These are phyloP conservation scores for Thymelicus acteon DNA, from an alignment of 2,888 invertebrate genomes.

Conservation along the genomic window DNA sequence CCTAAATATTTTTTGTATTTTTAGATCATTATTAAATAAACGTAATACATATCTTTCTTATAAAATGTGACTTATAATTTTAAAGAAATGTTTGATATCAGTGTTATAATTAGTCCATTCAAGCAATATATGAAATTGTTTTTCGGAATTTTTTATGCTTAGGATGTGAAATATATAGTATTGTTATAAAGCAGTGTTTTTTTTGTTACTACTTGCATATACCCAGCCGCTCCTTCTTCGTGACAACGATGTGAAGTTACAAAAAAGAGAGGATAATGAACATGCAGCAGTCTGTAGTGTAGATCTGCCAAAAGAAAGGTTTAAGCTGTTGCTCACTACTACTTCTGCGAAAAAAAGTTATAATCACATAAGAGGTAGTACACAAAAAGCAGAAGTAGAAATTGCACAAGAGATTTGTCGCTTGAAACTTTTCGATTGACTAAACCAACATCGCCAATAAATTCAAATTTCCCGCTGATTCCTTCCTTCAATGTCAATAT, in stretches of 20 bases:
- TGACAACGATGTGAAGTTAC: conserved; percentile 16
- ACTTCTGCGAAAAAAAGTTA: conserved; percentile 23
- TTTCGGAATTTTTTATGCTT: too few species aligned
- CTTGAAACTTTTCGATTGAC: conserved; percentile 24
- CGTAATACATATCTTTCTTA: too few species aligned
- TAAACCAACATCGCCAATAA: neutral
- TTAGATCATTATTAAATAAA: too few species aligned
- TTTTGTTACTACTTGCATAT: neutral
- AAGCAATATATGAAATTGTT: too few species aligned
- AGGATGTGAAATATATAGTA: too few species aligned
- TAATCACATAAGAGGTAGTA: conserved; percentile 22
- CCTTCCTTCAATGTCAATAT: conserved; percentile 20
- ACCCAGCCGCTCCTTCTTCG: neutral
- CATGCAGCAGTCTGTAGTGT: conserved; percentile 31
- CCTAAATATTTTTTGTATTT: too few species aligned
- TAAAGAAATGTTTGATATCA: too few species aligned
- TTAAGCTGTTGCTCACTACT: conserved; percentile 15
- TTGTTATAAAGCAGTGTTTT: too few species aligned
- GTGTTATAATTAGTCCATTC: too few species aligned
- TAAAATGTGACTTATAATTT: too few species aligned
- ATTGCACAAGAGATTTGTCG: conserved; percentile 15
- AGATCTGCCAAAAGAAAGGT: conserved; percentile 27
- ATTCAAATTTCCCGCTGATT: conserved; percentile 14
- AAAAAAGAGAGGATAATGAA: conserved; percentile 25
- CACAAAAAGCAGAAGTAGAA: conserved; percentile 27